phyloP scores from a whole-genome alignment of 2,113 vertebrate species.

The Pungitius pungitius region DNA sequence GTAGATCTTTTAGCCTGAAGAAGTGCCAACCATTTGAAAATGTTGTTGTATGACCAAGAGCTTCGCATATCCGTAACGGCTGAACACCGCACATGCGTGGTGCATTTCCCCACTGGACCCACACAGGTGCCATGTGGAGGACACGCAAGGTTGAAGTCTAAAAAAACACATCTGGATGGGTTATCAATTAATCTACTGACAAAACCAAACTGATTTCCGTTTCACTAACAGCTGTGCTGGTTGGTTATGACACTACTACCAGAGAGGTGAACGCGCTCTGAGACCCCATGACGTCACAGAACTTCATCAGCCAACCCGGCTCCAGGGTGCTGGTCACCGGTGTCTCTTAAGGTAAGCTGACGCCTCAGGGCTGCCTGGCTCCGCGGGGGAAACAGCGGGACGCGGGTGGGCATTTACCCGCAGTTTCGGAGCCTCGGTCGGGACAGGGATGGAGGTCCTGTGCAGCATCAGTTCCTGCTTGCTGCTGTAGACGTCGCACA shows the following conservation, averaged over 20 bases:
- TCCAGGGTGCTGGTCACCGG: neutral
- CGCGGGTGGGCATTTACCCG: slow-evolving; percentile 75
- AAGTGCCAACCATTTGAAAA: too few relatives aligned
- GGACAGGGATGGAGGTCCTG: slow-evolving; percentile 87
- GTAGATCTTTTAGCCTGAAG: neutral
- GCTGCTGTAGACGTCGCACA: slow-evolving; percentile 87
- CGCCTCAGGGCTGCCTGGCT: neutral
- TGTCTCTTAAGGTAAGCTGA: neutral
- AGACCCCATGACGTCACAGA: neutral
- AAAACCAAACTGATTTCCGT: neutral
- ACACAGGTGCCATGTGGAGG: neutral
- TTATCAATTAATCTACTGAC: neutral
- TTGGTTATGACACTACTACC: neutral
- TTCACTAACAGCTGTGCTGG: neutral
- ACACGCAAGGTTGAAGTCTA: neutral
- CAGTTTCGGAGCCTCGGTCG: slow-evolving; percentile 74
- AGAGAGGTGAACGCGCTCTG: neutral
- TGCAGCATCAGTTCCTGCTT: slow-evolving; percentile 88
- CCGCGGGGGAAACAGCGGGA: fast-evolving
- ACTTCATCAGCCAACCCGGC: neutral
- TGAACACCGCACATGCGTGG: neutral
- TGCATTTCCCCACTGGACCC: neutral
- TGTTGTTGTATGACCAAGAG: neutral
- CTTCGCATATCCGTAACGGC: neutral
- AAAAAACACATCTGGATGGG: neutral